Percentiles rank a stretch among this genome's conserved stretches.
phyloP scores from a whole-genome alignment of 1,140 invertebrate genomes.

The Neotoxoptera formosana region DNA sequence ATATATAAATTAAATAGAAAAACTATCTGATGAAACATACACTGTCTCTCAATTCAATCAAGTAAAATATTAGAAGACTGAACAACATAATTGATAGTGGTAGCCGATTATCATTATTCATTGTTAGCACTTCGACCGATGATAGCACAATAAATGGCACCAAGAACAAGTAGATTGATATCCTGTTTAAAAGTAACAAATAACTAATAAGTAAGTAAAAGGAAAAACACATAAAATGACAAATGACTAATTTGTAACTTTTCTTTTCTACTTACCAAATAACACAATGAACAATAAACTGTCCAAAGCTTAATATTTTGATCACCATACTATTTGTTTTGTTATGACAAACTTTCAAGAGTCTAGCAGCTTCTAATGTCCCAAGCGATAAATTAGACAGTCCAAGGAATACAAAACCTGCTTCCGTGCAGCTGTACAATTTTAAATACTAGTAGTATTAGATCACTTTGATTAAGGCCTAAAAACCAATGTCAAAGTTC shows the following conservation, averaged over 20 bases:
- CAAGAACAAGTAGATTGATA: slow-evolving; percentile 44
- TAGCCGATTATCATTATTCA: slow-evolving; percentile 19
- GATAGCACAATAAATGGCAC: slow-evolving; percentile 43
- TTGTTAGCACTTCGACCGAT: slow-evolving; percentile 23
- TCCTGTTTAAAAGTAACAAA: slow-evolving; percentile 34
- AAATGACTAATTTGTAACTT: not conserved
- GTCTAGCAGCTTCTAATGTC: slow-evolving; percentile 46
- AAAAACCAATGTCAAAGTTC: not conserved
- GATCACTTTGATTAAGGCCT: not conserved
- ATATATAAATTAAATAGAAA: not conserved
- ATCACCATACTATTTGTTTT: slow-evolving; percentile 39
- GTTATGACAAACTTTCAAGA: slow-evolving; percentile 43
- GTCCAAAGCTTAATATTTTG: slow-evolving; percentile 38
- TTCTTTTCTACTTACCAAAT: slow-evolving; percentile 26
- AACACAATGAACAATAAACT: slow-evolving; percentile 49
- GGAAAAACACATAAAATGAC: not conserved
- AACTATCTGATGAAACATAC: slow-evolving; percentile 1
- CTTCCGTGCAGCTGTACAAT: slow-evolving; percentile 48
- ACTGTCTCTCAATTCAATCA: slow-evolving; percentile 46
- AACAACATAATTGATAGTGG: slow-evolving; percentile 38
- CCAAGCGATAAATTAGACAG: slow-evolving; percentile 51
- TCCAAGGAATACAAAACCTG: slow-evolving; percentile 52
- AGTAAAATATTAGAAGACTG: slow-evolving; percentile 50
- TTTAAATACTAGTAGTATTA: slow-evolving; percentile 52
- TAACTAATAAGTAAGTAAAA: not conserved